Percentiles rank a stretch among this genome's conserved stretches.
Evolutionary conservation across 2,888 invertebrate species (phyloP).

Genomic region (Lacanobia oleracea): DNA sequence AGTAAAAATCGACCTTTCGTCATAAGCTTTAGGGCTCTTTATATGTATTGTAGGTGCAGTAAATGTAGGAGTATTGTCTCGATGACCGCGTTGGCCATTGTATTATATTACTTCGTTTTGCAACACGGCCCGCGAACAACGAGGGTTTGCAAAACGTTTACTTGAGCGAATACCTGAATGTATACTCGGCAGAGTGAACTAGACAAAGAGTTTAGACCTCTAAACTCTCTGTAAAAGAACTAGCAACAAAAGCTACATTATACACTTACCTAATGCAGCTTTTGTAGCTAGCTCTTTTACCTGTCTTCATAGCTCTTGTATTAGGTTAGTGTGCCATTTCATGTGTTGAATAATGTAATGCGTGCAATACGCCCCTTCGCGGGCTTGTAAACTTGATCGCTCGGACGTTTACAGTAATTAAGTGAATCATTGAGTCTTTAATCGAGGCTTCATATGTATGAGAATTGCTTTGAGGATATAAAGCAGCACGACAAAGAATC

Average conservation of each 20-base stretch:
- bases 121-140: slow-evolving; percentile 80
- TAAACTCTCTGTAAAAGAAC: no score
- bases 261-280: slow-evolving; percentile 13
- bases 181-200: slow-evolving; percentile 47
- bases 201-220: slow-evolving; percentile 45
- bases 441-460: background rate
- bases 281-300: slow-evolving; percentile 17
- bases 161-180: slow-evolving; percentile 67
- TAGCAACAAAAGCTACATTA: no score
- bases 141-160: slow-evolving; percentile 80
- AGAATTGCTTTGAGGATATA: background rate
- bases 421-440: background rate
- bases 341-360: slow-evolving; percentile 34
- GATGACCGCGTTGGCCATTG: slow-evolving; percentile 78
- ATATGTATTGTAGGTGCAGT: slow-evolving; percentile 66
- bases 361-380: slow-evolving; percentile 36
- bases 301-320: slow-evolving; percentile 11
- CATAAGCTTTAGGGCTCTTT: slow-evolving; percentile 61
- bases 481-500: background rate
- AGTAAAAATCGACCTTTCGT: slow-evolving; percentile 60
- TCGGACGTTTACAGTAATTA: background rate
- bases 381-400: slow-evolving; percentile 24
- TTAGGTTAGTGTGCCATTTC: slow-evolving; percentile 34
- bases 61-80: slow-evolving; percentile 81
- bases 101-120: slow-evolving; percentile 80